Percentiles rank a stretch among this genome's conserved stretches.
These are phyloP conservation scores for Calephelis perditalis DNA, from an alignment of 2,888 invertebrate species.

Conservation along the genomic window DNA sequence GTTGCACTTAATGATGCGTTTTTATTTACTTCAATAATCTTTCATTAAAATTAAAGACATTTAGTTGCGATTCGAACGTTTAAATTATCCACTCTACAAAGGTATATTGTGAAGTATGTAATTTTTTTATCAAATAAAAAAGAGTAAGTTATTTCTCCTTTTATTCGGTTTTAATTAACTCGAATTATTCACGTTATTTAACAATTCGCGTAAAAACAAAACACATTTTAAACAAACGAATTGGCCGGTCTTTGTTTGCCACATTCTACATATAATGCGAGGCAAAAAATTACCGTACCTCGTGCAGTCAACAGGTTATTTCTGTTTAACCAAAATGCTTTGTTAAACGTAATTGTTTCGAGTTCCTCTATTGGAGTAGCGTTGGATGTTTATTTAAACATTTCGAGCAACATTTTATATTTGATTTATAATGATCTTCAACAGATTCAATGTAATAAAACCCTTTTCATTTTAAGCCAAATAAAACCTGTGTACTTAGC, in stretches of 20 bases:
- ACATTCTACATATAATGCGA: constrained; percentile 10
- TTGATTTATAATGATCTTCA: constrained; percentile 6
- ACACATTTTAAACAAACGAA: constrained; percentile 9
- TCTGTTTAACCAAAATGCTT: constrained; percentile 11
- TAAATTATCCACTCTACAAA: too few relatives aligned
- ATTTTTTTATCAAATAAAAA: too few relatives aligned
- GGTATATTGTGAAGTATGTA: too few relatives aligned
- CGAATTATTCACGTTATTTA: not conserved
- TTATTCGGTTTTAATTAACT: not conserved
- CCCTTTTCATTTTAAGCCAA: constrained; percentile 1
- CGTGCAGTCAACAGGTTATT: constrained; percentile 8
- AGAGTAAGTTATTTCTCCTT: too few relatives aligned
- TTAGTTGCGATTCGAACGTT: too few relatives aligned
- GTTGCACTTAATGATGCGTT: too few relatives aligned
- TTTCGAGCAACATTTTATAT: not conserved
- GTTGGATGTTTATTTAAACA: constrained; percentile 13
- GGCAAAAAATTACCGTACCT: constrained; percentile 9
- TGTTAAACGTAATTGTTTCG: constrained; percentile 13
- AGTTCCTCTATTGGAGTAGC: constrained; percentile 9
- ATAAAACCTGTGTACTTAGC: constrained; percentile 5
- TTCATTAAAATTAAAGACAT: too few relatives aligned
- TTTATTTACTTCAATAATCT: too few relatives aligned
- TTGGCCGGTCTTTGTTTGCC: constrained; percentile 9
- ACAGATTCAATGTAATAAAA: not conserved
- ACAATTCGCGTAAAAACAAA: constrained; percentile 2